Base-by-base conservation (phyloP, 2,113 vertebrate species). In the Peromyscus leucopus region DNA sequence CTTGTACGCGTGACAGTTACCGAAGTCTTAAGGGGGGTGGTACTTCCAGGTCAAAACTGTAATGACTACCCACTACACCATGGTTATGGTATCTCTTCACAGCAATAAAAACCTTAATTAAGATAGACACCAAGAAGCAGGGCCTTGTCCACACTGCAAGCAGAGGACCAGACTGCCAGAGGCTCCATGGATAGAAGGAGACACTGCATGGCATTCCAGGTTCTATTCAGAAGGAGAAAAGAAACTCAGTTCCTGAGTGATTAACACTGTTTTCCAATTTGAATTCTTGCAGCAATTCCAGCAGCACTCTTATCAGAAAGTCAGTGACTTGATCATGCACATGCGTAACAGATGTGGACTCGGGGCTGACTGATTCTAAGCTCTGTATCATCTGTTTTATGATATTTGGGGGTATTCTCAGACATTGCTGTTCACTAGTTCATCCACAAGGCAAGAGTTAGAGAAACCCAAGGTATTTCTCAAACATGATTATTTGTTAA, bases 241-340 rank as follows among this genome's bases (percentile, higher is more conserved):
- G 48, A 22, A 74, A 55, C 33, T 95, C 61, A 79, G 1, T 63
- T 55, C 12, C 2, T 63, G 65, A 91, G 39, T 10, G 55, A 74
- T 15, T 74, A 75, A 59, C 28, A 61, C 26, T 84, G 19, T n/a
- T 9, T 13, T 51, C 1, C 24, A 2, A 6, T 42, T 59, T 86
- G 39, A 93, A 86, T 76, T 93, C 10, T 46, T 91, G 17, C 33
- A 71, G 48, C 13, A 79, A 75, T 51, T 33, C 46, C 72, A 24
- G 15, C 67, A 97, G 36, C 7, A 76, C 1, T 36, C 28, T 85
- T 96, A 22, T 15, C 7, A 89, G 26, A 97, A 90, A 24, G 51
- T 97, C 83, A 74, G 59, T 84, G 82, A 79, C 69, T 91, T 90
- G 26, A 95, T 93, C 36, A 48, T 74, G n/a, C 69, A 55, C 15